Base-by-base conservation (phyloP, 2,113 vertebrate genomes). In the Atherinomorus stipes region DNA sequence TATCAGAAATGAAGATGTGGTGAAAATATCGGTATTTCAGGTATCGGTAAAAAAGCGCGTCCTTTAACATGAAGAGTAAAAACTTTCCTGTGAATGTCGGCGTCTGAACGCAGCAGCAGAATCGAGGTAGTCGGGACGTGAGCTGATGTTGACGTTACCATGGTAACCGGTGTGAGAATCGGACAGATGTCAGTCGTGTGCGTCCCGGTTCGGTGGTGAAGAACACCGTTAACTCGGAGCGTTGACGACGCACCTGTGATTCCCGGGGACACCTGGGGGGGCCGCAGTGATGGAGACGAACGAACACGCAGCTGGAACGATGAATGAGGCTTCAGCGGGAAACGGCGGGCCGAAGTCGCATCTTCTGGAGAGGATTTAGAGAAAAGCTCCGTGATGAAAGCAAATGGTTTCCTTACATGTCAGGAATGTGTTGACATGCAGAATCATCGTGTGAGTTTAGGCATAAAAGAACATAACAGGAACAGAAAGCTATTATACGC, bases 181-280 rank as follows among this genome's bases (percentile, higher is more conserved):
- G n/a, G n/a, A n/a, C n/a, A n/a, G n/a, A n/a, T n/a, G n/a, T n/a
- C n/a, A n/a, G n/a, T n/a, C n/a, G n/a, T n/a, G n/a, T n/a, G n/a
- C n/a, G n/a, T n/a, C n/a, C n/a, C n/a, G n/a, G n/a, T n/a, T n/a
- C n/a, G n/a, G n/a, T n/a, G n/a, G n/a, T n/a, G n/a, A n/a, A n/a
- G n/a, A n/a, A n/a, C n/a, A n/a, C n/a, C n/a, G n/a, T n/a, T n/a
- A n/a, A n/a, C n/a, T n/a, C n/a, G n/a, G n/a, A n/a, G n/a, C n/a
- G n/a, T n/a, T n/a, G n/a, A n/a, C n/a, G 44, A 53, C 74, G 71
- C 83, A 76, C 56, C 34, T 65, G 66, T 87, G 79, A 84, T 71
- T 81, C 64, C 59, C 71, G 25, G 18, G 51, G 86, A 70, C 80
- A 90, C 90, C 88, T 90, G 83, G 69, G 85, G 89, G 75, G 66